phyloP scores from a whole-genome alignment of 2,888 invertebrate species.

The Vandiemenella viatica region DNA sequence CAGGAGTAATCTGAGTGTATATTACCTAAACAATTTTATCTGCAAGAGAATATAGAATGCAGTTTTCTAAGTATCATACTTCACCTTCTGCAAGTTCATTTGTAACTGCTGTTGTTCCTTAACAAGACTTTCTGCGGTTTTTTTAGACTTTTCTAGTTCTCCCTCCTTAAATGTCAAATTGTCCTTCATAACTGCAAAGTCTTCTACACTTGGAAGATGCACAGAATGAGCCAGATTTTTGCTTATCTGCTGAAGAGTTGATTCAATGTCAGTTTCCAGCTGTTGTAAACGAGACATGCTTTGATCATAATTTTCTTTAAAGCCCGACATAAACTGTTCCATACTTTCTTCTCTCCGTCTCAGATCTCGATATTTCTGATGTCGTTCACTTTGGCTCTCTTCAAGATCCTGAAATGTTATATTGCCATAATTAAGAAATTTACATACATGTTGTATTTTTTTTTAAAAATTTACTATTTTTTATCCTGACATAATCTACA shows the following conservation, averaged over 20 bases:
- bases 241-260: slow-evolving; percentile 49
- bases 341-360: slow-evolving; percentile 68
- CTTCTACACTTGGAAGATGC: slow-evolving; percentile 11
- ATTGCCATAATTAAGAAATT: too few relatives aligned
- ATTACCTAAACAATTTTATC: too few relatives aligned
- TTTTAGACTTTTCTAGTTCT: slow-evolving; percentile 44
- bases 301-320: slow-evolving; percentile 43
- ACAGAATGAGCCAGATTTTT: slow-evolving; percentile 30
- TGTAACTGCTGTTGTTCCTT: slow-evolving; percentile 37
- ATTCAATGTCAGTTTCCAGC: slow-evolving; percentile 46
- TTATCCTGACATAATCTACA: too few relatives aligned
- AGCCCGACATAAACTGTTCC: slow-evolving; percentile 54
- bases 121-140: slow-evolving; percentile 45
- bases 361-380: slow-evolving; percentile 64
- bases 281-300: slow-evolving; percentile 46
- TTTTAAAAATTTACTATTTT: too few relatives aligned
- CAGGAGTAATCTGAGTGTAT: too few relatives aligned
- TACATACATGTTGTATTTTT: too few relatives aligned
- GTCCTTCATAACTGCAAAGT: slow-evolving; percentile 27
- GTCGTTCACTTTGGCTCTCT: slow-evolving; percentile 55
- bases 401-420: slow-evolving; percentile 44
- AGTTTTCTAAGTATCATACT: too few relatives aligned
- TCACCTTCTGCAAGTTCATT: slow-evolving; percentile 29
- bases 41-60: too few relatives aligned
- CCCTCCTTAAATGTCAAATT: slow-evolving; percentile 35